Conservation (phyloP, 2,888 invertebrate species). For the Melitaea athalia region DNA sequence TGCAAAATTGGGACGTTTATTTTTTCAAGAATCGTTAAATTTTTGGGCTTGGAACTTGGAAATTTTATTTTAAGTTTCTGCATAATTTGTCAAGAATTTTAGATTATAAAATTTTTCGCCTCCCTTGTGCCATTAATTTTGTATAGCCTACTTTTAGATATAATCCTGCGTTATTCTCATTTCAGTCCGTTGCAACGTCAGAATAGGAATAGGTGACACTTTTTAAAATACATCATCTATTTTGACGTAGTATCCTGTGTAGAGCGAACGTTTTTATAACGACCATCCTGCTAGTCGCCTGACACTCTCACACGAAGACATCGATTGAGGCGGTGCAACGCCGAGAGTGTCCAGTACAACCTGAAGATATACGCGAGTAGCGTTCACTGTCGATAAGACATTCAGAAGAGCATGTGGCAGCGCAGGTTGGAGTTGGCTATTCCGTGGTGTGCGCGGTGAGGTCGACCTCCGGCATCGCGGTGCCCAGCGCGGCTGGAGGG, state of each 20-base stretch:
- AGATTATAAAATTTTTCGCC: conserved; percentile 58
- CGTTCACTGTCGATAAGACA: conserved; percentile 38
- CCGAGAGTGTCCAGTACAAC: conserved; percentile 11
- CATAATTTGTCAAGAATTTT: conserved; percentile 32
- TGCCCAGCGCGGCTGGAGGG: conserved; percentile 86
- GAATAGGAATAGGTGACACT: conserved; percentile 45
- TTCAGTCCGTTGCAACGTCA: conserved; percentile 65
- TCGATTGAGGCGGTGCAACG: conserved; percentile 11
- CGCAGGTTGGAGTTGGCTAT: conserved; percentile 83
- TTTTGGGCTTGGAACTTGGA: conserved; percentile 66
- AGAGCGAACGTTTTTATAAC: conserved; percentile 52
- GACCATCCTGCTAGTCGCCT: conserved; percentile 27
- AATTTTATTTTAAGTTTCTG: conserved; percentile 45
- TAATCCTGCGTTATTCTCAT: conserved; percentile 63
- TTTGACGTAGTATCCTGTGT: conserved; percentile 48
- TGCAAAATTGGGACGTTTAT: conserved; percentile 54
- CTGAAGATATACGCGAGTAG: conserved; percentile 25
- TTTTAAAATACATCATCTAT: conserved; percentile 48
- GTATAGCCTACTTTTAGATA: conserved; percentile 62
- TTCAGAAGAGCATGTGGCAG: conserved; percentile 82
- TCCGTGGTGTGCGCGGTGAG: conserved; percentile 83
- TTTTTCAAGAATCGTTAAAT: conserved; percentile 53
- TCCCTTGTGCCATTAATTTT: conserved; percentile 78
- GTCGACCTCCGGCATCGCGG: conserved; percentile 83
- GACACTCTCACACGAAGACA: conserved; percentile 3